Evolutionary conservation across 2,888 invertebrate genomes (phyloP), one percentile per base, ranked within the genome.

Genomic region (Augiades crinisus): DNA sequence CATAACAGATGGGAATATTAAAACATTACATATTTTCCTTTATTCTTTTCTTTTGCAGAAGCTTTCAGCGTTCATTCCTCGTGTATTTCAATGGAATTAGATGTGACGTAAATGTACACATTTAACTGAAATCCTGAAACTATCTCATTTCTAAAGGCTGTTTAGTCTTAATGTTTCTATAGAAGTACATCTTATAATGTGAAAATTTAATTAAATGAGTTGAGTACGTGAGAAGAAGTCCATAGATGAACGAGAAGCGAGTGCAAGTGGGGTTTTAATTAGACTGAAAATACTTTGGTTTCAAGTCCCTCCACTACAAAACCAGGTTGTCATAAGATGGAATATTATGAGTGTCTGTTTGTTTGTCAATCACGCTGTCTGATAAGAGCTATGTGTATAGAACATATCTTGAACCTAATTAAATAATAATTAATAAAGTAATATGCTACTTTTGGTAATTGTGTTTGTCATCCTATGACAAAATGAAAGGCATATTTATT

Each of bases 11-110:
- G 78, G 71, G 76, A 85, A 85, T 85, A 86, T 87, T 87, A 86
- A 83, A 87, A 85, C 84, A 87, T 87, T 84, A 87, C 86, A 87
- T 85, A 86, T 85, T 86, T 86, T 83, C 76, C 74, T 83, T 73
- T 74, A 70, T 72, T 70, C 66, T 69, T 72, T 75, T 72, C 69
- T 65, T 66, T 59, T 69, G 70, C 67, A 67, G 67, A 65, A 64
- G 72, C 77, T 81, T 83, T 84, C 78, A 83, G 72, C 67, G 63
- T 70, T 72, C 68, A 66, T 68, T 57, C 34, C 47, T 41, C 41
- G 47, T 41, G 53, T 47, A 30, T 44, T 55, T 47, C 51, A 43
- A 55, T 45, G 45, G 47, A 41, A 53, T 43, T 36, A 37, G 37
- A 55, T 34, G 44, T 41, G 45, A 44, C 27, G 41, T 31, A 37